Evolutionary conservation across 2,797 vertebrate species (phyloP).

Genomic region (Alosa sapidissima): DNA sequence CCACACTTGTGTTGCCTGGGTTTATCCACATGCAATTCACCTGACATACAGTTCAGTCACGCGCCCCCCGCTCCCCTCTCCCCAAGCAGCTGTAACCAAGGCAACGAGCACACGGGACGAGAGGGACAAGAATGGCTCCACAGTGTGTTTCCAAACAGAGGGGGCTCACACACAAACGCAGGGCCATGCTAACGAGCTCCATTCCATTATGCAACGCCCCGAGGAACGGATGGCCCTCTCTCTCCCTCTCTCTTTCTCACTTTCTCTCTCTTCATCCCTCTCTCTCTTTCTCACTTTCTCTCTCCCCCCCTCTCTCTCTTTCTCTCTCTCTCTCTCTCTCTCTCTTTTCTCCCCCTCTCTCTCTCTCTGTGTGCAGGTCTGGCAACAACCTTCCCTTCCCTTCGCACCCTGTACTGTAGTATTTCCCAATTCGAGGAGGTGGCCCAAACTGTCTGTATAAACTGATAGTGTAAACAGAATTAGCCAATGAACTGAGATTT

Average conservation of each 20-base stretch:
- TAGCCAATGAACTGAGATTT: neutral
- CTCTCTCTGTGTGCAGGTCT: neutral
- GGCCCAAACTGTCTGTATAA: neutral
- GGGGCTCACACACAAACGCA: slow-evolving; percentile 7
- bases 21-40: slow-evolving; percentile 48
- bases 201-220: slow-evolving; percentile 13
- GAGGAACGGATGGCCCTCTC: neutral
- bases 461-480: neutral
- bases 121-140: neutral
- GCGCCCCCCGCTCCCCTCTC: slow-evolving; percentile 10
- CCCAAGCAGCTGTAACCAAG: slow-evolving; percentile 50
- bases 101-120: slow-evolving; percentile 46
- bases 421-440: neutral
- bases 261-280: neutral
- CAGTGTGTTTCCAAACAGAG: slow-evolving; percentile 38
- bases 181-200: slow-evolving; percentile 20
- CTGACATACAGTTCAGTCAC: slow-evolving; percentile 47
- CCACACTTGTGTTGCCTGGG: neutral
- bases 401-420: neutral
- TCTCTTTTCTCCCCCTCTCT: neutral
- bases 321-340: too few species aligned
- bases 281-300: neutral
- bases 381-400: neutral
- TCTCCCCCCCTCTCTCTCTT: neutral
- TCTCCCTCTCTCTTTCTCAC: neutral